Evolutionary conservation across 2,113 vertebrate genomes (phyloP), one percentile per base, ranked within the genome.

Genomic region (Lophotis ruficrista): DNA sequence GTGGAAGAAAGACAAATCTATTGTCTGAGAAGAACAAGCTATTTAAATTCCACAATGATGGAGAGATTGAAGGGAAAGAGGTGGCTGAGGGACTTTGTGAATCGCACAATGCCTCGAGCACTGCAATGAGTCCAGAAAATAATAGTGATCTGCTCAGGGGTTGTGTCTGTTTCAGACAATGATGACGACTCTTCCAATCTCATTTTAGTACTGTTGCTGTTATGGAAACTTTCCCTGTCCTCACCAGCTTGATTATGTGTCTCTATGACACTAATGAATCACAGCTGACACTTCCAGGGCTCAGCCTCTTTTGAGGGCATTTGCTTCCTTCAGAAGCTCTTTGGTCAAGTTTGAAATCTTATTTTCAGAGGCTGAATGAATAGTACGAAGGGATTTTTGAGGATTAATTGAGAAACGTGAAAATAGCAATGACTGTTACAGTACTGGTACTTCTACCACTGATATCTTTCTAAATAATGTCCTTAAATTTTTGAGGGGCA

Each of bases 171-270:
- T 81, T 96, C 85, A 93, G 93, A 95, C 85, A 92, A 92, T 80
- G 78, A 90, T 94, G 89, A 94, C 91, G 77, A 84, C 73, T 89
- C 73, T 61, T 87, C 53, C 77, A 84, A 68, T 83, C 79, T 90
- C 92, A 54, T 96, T 93, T 90, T 56, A 68, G 93, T 66, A 47
- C 75, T 81, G 66, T 73, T 73, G 54, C 76, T 88, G 66, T 90
- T 94, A 93, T 30, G 76, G 94, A 95, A 93, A 94, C 88, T 95
- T 95, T 95, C 88, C 81, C 94, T 80, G 76, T 73, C 85, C 93
- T 87, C 87, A 31, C 76, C 95, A 87, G 86, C 77, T 94, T 0
- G 4, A 71, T 92, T 87, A 28, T 85, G 83, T 35, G 48, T 64
- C 91, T 79, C 65, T 78, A 45, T 2, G 33, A 65, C 54, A 54